Evolutionary conservation across 2,888 invertebrate genomes (phyloP).

Genomic region (Matsumyia berberina): DNA sequence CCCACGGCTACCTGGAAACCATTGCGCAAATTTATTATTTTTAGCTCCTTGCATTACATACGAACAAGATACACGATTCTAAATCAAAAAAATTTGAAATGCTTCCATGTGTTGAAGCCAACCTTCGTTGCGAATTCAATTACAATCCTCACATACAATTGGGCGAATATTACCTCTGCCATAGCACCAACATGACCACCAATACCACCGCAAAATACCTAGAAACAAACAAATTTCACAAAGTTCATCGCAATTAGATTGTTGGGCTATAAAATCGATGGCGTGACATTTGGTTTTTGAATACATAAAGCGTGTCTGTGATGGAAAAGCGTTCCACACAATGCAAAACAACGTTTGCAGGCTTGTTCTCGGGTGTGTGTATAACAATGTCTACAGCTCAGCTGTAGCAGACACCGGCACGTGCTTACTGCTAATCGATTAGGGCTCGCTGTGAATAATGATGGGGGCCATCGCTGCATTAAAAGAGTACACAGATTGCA

Average conservation of each 20-base stretch:
- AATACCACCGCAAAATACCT: conserved; percentile 4
- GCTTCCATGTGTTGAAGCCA: neutral
- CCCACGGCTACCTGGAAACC: neutral
- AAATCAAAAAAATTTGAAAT: neutral
- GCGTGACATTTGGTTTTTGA: conserved; percentile 50
- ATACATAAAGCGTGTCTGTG: conserved; percentile 20
- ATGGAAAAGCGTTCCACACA: conserved; percentile 23
- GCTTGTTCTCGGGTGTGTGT: conserved; percentile 23
- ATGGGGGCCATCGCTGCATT: neutral
- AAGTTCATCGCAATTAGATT: conserved; percentile 33
- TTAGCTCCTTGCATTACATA: neutral
- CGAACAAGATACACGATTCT: neutral
- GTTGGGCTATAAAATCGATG: conserved; percentile 52
- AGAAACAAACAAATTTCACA: conserved; percentile 24
- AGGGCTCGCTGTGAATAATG: conserved; percentile 11
- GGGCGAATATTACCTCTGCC: conserved; percentile 14
- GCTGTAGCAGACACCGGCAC: conserved; percentile 21
- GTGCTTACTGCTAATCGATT: conserved; percentile 33
- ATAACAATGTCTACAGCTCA: conserved; percentile 17
- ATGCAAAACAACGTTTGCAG: neutral
- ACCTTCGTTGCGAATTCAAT: conserved; percentile 23
- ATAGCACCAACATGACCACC: conserved; percentile 3
- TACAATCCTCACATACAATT: conserved; percentile 9
- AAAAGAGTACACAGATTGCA: conserved; percentile 32
- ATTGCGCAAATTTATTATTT: conserved; percentile 10